Conservation (phyloP, 2,113 vertebrate species). For the Tamias sibiricus region DNA sequence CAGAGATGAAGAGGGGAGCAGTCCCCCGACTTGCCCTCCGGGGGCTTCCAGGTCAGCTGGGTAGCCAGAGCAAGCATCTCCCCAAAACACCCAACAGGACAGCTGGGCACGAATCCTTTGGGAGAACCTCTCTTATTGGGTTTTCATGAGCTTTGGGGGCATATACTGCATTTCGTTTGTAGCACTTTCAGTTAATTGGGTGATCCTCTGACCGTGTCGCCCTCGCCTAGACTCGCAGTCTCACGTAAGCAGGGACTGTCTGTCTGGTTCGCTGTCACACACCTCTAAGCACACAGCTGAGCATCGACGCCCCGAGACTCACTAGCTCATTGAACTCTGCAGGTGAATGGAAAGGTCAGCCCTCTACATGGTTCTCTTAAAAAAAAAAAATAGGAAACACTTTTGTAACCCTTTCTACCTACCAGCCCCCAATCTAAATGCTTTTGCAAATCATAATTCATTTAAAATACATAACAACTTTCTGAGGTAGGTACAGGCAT, state of each 20-base stretch:
- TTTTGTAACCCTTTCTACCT: neutral
- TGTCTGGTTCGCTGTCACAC: neutral
- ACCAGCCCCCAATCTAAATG: neutral
- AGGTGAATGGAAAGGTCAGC: neutral
- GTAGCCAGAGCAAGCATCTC: neutral
- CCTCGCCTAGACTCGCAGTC: neutral
- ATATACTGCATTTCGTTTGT: neutral
- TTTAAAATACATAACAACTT: neutral
- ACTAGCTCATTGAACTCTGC: neutral
- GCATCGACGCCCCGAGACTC: neutral
- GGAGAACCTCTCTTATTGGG: neutral
- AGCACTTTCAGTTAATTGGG: neutral
- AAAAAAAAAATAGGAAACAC: neutral
- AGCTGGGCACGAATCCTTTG: neutral
- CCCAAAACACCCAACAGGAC: neutral
- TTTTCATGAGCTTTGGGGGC: neutral
- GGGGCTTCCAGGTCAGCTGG: neutral
- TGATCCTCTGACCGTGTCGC: neutral
- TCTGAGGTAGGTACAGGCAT: neutral
- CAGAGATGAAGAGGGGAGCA: neutral
- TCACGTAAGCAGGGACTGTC: neutral
- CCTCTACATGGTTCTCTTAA: neutral
- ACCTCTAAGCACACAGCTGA: neutral
- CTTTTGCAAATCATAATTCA: neutral
- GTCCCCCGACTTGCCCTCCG: neutral